Percentiles rank a stretch among this genome's conserved stretches.
Conservation (phyloP, 2,797 vertebrate genomes). For the Chaenodraco wilsoni region DNA sequence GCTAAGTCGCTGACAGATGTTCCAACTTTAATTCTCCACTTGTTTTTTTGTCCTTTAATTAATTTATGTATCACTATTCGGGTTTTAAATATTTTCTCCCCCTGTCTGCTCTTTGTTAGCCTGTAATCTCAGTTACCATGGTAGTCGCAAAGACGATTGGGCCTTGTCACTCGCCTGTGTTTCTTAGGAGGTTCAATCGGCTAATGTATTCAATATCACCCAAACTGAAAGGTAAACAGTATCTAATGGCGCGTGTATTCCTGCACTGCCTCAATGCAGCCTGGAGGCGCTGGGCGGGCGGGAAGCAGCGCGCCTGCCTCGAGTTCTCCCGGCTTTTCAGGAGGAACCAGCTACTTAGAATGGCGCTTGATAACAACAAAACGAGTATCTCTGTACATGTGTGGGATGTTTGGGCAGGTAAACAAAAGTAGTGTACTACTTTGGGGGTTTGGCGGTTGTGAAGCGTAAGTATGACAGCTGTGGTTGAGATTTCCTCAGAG, state of each 20-base stretch:
- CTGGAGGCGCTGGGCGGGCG: constrained; percentile 49
- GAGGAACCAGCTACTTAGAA: constrained; percentile 47
- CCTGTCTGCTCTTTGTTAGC: constrained; percentile 79
- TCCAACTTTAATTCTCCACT: constrained; percentile 87
- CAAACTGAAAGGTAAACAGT: constrained; percentile 81
- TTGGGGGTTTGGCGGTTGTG: constrained; percentile 55
- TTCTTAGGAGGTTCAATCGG: constrained; percentile 80
- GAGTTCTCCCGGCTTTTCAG: constrained; percentile 53
- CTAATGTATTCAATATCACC: constrained; percentile 84
- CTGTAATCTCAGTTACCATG: constrained; percentile 83
- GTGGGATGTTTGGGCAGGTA: constrained; percentile 44
- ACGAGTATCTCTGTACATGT: constrained; percentile 55
- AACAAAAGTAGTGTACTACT: constrained; percentile 63
- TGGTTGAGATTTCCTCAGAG: constrained; percentile 55
- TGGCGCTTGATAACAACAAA: constrained; percentile 63
- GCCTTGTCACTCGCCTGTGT: constrained; percentile 80
- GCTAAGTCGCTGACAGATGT: constrained; percentile 89
- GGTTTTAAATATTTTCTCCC: constrained; percentile 77
- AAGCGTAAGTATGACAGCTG: constrained; percentile 55
- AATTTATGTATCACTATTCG: constrained; percentile 86
- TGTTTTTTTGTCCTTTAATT: constrained; percentile 87
- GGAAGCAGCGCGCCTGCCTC: constrained; percentile 36
- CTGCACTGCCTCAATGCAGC: constrained; percentile 50
- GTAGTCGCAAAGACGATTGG: constrained; percentile 79
- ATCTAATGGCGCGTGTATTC: constrained; percentile 65